Percentiles rank a stretch among this genome's conserved stretches.
These are phyloP conservation scores for Heteromormyrus szaboi DNA, from an alignment of 2,797 vertebrate species.

Conservation along the genomic window DNA sequence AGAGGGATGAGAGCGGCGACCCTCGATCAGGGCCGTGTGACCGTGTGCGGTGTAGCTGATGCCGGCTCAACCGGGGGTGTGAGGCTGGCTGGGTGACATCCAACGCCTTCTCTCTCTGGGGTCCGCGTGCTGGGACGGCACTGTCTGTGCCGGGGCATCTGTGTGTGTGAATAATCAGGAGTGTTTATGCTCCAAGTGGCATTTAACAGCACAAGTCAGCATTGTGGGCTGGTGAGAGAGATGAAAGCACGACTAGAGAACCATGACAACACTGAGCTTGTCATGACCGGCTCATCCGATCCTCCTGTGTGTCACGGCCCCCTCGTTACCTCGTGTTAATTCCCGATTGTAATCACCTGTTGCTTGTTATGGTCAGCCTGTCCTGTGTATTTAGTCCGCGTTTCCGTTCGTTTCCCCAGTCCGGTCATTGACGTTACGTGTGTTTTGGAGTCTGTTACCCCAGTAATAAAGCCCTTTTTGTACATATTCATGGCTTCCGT, in stretches of 20 bases:
- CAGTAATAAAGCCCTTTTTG: too few relatives aligned
- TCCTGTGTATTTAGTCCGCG: too few relatives aligned
- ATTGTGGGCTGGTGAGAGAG: not conserved
- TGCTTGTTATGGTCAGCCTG: too few relatives aligned
- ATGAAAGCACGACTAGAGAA: not conserved
- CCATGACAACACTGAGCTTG: not conserved
- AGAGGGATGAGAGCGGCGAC: conserved; percentile 39
- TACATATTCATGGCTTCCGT: too few relatives aligned
- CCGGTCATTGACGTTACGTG: too few relatives aligned
- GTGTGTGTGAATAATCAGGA: not conserved
- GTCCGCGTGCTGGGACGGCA: not conserved
- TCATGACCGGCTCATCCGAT: too few relatives aligned
- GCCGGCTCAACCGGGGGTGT: not conserved
- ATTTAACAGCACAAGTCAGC: not conserved
- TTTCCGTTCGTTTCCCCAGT: too few relatives aligned
- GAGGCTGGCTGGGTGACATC: not conserved
- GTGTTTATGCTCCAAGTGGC: not conserved
- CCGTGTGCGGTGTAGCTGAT: not conserved
- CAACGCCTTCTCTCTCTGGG: not conserved
- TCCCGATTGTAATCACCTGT: too few relatives aligned
- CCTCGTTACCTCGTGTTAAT: too few relatives aligned
- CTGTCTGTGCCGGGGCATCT: not conserved
- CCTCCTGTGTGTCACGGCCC: too few relatives aligned
- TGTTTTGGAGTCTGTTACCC: too few relatives aligned
- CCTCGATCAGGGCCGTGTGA: not conserved